Base-by-base conservation (phyloP, 2,888 invertebrate genomes). In the Homarus gammarus region DNA sequence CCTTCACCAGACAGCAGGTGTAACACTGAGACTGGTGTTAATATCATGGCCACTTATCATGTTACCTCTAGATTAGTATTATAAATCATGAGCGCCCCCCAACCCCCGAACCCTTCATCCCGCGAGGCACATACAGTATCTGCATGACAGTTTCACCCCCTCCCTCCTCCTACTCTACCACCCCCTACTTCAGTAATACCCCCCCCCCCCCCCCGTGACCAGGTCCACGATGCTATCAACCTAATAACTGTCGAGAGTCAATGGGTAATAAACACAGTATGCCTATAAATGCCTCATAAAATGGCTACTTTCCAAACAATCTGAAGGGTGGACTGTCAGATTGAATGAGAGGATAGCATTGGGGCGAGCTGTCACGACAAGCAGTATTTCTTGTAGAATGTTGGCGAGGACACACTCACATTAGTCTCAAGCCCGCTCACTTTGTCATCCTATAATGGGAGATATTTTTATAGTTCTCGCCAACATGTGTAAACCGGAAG, bases 221-320 rank as follows among this genome's bases (percentile, higher is more conserved):
- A 51, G n/a, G 12, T 27, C 75, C 70, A 22, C 36, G 86, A 86
- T 86, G 31, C 40, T 86, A 86, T 86, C 86, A 38, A 31, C 5
- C 40, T 70, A 79, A 86, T 86, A 86, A 79, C 86, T 86, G 86
- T 86, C 86, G 33, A 15, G 38, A 79, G 79, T 79, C 86, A 86
- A 86, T 79, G 79, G 86, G 78, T 78, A 79, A 79, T 79, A 72
- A 86, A 86, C 86, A 86, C 86, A 86, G 73, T 36, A 86, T 79
- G 86, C 70, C 86, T 86, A 79, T 86, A 86, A 86, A 79, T 86
- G 86, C 86, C 86, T 51, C 86, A 79, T 86, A 86, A 86, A 86
- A 78, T 72, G 86, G 27, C 86, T 86, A 86, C 86, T 86, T 79
- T 78, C 86, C 86, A 86, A 86, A 86, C 86, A 86, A 56, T 79